Conservation (phyloP, 1,140 invertebrate genomes). For the Leptoteleia sp. region DNA sequence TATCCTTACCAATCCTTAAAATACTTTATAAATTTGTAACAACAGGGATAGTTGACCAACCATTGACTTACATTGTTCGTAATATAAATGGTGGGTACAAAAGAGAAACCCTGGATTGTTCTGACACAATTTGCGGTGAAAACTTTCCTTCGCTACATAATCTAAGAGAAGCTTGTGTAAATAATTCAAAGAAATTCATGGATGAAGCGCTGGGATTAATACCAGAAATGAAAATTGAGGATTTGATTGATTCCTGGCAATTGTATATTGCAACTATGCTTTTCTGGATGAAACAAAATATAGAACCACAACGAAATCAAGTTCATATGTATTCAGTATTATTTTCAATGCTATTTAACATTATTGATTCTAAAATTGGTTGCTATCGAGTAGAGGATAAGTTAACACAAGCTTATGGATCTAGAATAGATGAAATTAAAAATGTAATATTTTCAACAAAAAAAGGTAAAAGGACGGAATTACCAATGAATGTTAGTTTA, state of each 20-base stretch:
- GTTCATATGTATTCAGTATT: slow-evolving; percentile 84
- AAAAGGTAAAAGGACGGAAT: neutral
- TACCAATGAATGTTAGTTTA: slow-evolving; percentile 7
- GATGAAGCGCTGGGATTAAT: slow-evolving; percentile 78
- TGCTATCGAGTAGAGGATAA: slow-evolving; percentile 53
- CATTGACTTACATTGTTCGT: slow-evolving; percentile 75
- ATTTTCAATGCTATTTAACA: slow-evolving; percentile 83
- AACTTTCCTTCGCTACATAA: slow-evolving; percentile 31
- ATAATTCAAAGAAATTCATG: slow-evolving; percentile 77
- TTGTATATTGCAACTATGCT: slow-evolving; percentile 83
- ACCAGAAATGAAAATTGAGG: slow-evolving; percentile 67
- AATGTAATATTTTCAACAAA: neutral
- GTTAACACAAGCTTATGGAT: slow-evolving; percentile 68
- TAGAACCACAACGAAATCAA: slow-evolving; percentile 75
- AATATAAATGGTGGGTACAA: slow-evolving; percentile 71
- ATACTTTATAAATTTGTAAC: slow-evolving; percentile 86
- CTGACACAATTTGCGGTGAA: slow-evolving; percentile 65
- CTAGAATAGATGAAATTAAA: slow-evolving; percentile 18
- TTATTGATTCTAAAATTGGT: slow-evolving; percentile 83
- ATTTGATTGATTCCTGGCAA: slow-evolving; percentile 83
- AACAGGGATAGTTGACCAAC: slow-evolving; percentile 70
- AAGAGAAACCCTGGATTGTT: slow-evolving; percentile 66
- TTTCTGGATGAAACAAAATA: slow-evolving; percentile 85
- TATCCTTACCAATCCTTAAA: slow-evolving; percentile 84
- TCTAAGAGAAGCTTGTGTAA: slow-evolving; percentile 26